Conservation (phyloP, 2,797 vertebrate genomes). For the Clarias fuscus region DNA sequence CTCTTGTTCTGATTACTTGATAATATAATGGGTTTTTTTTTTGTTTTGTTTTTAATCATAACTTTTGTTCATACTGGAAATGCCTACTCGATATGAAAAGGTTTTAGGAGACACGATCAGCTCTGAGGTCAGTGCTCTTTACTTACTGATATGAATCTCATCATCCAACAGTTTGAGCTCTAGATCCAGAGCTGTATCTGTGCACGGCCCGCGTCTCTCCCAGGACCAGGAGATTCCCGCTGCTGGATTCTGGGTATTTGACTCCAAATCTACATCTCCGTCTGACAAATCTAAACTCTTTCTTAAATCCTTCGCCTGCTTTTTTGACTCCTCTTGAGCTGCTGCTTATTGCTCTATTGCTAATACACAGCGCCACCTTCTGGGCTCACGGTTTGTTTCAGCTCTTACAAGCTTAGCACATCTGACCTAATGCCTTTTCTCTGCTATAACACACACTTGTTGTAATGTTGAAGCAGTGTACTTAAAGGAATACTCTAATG, state of each 20-base stretch:
- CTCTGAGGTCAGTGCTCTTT: slow-evolving; percentile 17
- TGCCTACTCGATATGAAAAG: neutral
- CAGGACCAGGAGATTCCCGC: slow-evolving; percentile 71
- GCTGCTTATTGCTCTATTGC: neutral
- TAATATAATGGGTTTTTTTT: neutral
- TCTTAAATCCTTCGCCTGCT: slow-evolving; percentile 40
- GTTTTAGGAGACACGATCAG: neutral
- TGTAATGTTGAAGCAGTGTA: neutral
- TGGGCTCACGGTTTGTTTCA: neutral
- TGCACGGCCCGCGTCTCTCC: slow-evolving; percentile 52
- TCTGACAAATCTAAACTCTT: slow-evolving; percentile 46
- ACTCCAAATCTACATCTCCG: slow-evolving; percentile 29
- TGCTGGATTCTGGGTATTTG: slow-evolving; percentile 74
- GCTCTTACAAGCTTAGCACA: neutral
- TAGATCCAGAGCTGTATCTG: slow-evolving; percentile 69
- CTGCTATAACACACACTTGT: neutral
- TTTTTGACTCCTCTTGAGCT: neutral
- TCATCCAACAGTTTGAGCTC: slow-evolving; percentile 93
- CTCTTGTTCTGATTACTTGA: neutral
- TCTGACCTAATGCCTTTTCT: neutral
- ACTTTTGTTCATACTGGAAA: too few species aligned
- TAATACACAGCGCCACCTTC: neutral
- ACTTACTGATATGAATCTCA: slow-evolving; percentile 74
- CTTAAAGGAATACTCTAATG: neutral
- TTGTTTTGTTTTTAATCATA: neutral